Base-by-base conservation (phyloP, 2,888 invertebrate genomes). In the Sminthurinus aureus region DNA sequence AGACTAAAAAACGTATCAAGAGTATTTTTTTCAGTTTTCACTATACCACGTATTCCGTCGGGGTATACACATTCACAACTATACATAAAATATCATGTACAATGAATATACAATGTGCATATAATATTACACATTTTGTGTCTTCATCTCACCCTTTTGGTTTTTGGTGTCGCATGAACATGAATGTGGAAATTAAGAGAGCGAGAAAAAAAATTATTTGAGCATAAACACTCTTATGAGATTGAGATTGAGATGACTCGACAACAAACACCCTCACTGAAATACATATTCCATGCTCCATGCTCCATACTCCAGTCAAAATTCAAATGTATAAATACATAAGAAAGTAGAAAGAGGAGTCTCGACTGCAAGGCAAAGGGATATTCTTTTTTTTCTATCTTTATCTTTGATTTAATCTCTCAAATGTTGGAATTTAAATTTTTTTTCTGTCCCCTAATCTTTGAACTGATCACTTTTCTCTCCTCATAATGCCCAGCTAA, bases 181-280 rank as follows among this genome's bases (percentile, higher is more conserved):
- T 76, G 52, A 76, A 58, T 76, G 52, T 76, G 76, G 76, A 76
- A 76, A 76, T 76, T 76, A 76, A 76, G 58, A 38, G 52, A 50
- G 75, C 38, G 75, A 76, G 76, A 58, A 20, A 69, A 80, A 79
- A 80, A 71, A 71, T 26, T 38, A 38, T 38, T 38, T 24, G 71
- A 24, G 71, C 26, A 71, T 71, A 71, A 71, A 71, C 71, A 71
- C 71, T 80, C 67, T 71, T 73, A 52, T 73, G 9, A 71, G 64
- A 78, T 58, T 18, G 4, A 58, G 58, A 38, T 38, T 38, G 38
- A 18, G 78, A 66, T 78, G 78, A 80, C 71, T 24, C 15, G 71
- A 52, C 71, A 69, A 80, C 22, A 73, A 80, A 71, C 22, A 73
- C 38, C 18, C 15, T 12, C n/a, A 76, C 13, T 58, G 22, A 64